These are phyloP conservation scores for Dromas ardeola DNA, from an alignment of 2,113 vertebrate species.

Conservation along the genomic window DNA sequence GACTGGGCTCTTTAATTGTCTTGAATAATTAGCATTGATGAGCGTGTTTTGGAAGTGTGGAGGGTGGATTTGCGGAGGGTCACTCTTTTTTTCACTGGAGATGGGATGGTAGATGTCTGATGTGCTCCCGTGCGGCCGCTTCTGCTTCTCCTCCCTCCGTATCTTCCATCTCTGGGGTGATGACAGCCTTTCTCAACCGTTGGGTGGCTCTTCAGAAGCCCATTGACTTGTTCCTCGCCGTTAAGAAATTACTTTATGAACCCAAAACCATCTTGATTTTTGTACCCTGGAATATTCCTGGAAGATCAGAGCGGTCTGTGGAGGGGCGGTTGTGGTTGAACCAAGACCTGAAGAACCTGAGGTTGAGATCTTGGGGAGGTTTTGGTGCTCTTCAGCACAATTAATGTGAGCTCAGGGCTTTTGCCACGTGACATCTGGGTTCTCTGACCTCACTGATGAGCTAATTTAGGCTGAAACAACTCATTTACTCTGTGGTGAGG, in stretches of 20 bases:
- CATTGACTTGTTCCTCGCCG: accelerated
- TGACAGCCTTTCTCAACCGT: neutral
- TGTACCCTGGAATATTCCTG: neutral
- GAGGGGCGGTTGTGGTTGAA: neutral
- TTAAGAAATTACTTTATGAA: neutral
- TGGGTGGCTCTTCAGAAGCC: neutral
- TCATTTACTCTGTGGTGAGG: neutral
- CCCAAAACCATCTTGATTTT: neutral
- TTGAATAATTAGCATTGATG: accelerated
- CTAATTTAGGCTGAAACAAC: neutral
- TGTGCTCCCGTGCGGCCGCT: accelerated
- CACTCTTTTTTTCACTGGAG: no score
- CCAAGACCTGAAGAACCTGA: neutral
- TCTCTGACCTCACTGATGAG: neutral
- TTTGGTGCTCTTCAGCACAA: neutral
- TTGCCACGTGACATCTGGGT: accelerated
- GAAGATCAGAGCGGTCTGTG: accelerated
- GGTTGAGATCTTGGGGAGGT: neutral
- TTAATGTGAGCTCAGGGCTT: neutral
- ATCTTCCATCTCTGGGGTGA: neutral
- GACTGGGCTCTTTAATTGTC: no score
- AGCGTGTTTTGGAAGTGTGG: accelerated
- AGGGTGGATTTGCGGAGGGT: neutral
- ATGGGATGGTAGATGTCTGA: neutral
- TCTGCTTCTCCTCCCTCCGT: neutral